A percentile compares a stretch with the other conserved stretches of the same genome.
phyloP scores from a whole-genome alignment of 1,140 invertebrate species.

The Arion vulgaris region DNA sequence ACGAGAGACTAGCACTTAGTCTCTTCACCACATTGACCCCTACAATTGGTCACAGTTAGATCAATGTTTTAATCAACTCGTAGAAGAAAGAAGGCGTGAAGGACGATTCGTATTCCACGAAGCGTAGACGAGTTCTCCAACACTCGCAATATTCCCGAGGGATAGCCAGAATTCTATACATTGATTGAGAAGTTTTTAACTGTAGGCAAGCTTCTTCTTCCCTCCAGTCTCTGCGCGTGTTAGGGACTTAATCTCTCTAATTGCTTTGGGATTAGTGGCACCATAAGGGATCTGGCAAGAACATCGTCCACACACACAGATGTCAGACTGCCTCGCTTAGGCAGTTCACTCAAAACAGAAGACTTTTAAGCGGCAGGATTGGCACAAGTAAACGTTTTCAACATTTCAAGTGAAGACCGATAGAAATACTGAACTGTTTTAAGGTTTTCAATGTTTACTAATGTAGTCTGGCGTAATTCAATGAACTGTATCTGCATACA shows the following conservation, averaged over 20 bases:
- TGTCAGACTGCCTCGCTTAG: not conserved
- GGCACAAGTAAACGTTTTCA: too few relatives aligned
- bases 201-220: not conserved
- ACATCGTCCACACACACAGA: not conserved
- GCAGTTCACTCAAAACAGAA: not conserved
- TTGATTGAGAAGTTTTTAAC: not conserved
- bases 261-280: conserved; percentile 7
- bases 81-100: not conserved
- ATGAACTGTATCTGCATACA: too few relatives aligned
- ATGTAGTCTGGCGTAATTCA: too few relatives aligned
- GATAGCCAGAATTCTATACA: not conserved
- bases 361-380: too few relatives aligned
- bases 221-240: not conserved
- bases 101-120: not conserved
- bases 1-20: too few relatives aligned
- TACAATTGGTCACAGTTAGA: not conserved
- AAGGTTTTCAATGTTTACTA: too few relatives aligned
- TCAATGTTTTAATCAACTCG: not conserved
- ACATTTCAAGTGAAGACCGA: too few relatives aligned
- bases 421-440: too few relatives aligned
- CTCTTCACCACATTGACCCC: too few relatives aligned
- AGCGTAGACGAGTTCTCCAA: not conserved
- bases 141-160: not conserved
- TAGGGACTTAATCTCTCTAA: not conserved
- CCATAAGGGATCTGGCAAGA: not conserved